Conservation (phyloP, 2,113 vertebrate species). For the Sinocyclocheilus anophthalmus region DNA sequence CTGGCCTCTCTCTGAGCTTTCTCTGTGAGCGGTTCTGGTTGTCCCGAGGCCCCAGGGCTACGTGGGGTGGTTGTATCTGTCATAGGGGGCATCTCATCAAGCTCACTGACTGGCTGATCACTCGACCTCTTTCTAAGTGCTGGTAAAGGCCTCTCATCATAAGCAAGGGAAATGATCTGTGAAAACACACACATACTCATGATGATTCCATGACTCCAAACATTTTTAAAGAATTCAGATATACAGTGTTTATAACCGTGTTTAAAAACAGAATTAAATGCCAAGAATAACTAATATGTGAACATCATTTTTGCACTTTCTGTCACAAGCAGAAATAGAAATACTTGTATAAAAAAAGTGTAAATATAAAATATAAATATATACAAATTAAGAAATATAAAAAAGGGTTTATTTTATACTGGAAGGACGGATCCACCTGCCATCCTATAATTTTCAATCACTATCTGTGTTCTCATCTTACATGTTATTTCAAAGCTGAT, state of each 20-base stretch:
- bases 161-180: conserved; percentile 77
- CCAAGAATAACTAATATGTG: not conserved
- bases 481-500: not conserved
- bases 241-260: not conserved
- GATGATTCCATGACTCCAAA: not conserved
- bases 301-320: not conserved
- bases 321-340: not conserved
- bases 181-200: not conserved
- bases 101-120: conserved; percentile 52
- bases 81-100: conserved; percentile 45
- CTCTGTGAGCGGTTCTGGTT: conserved; percentile 81
- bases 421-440: too few relatives aligned
- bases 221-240: too few relatives aligned
- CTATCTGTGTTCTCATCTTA: not conserved
- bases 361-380: too few relatives aligned
- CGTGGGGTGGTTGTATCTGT: conserved; percentile 34
- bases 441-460: not conserved
- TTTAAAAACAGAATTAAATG: not conserved
- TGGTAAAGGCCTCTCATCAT: conserved; percentile 87
- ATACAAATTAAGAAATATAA: too few relatives aligned
- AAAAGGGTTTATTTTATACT: not conserved
- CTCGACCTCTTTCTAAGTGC: conserved; percentile 65
- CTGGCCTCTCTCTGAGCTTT: conserved; percentile 85
- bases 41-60: conserved; percentile 63
- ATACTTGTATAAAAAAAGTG: not conserved